These are phyloP conservation scores for Coboldia fuscipes DNA, from an alignment of 1,140 invertebrate species.

Conservation along the genomic window DNA sequence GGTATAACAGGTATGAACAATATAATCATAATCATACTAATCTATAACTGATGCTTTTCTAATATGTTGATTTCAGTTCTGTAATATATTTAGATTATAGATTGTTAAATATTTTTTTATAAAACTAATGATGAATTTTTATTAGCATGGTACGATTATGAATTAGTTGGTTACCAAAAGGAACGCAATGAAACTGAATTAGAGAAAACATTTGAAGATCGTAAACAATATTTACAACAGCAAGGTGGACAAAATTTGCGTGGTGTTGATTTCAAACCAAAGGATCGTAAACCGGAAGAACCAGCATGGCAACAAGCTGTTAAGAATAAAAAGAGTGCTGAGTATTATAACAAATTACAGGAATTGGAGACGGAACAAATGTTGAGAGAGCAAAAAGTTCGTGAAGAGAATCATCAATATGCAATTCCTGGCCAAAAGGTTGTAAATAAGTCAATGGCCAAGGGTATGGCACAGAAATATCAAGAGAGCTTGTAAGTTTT, in stretches of 20 bases:
- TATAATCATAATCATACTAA: too few species aligned
- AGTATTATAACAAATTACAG: constrained; percentile 65
- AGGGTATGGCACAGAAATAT: constrained; percentile 68
- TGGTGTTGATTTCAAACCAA: constrained; percentile 33
- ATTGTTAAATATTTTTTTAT: too few species aligned
- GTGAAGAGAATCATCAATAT: constrained; percentile 59
- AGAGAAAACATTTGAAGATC: constrained; percentile 70
- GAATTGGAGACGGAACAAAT: constrained; percentile 66
- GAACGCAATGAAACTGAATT: constrained; percentile 66
- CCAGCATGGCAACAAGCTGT: constrained; percentile 69
- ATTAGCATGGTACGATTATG: constrained; percentile 79
- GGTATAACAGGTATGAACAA: too few species aligned
- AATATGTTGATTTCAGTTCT: too few species aligned
- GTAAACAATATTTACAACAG: constrained; percentile 40
- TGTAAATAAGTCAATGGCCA: constrained; percentile 49
- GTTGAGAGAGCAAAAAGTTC: constrained; percentile 52
- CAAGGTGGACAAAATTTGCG: constrained; percentile 35
- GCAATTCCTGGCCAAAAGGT: constrained; percentile 67
- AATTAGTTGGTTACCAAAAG: constrained; percentile 61
- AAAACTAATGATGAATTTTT: not conserved
- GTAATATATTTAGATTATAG: too few species aligned
- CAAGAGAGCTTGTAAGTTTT: constrained; percentile 59
- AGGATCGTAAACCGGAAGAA: constrained; percentile 45
- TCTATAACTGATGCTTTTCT: too few species aligned
- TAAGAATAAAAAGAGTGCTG: constrained; percentile 60